Evolutionary conservation across 2,888 invertebrate species (phyloP), one percentile per base, ranked within the genome.

Genomic region (Xestoiulus laeticollis): DNA sequence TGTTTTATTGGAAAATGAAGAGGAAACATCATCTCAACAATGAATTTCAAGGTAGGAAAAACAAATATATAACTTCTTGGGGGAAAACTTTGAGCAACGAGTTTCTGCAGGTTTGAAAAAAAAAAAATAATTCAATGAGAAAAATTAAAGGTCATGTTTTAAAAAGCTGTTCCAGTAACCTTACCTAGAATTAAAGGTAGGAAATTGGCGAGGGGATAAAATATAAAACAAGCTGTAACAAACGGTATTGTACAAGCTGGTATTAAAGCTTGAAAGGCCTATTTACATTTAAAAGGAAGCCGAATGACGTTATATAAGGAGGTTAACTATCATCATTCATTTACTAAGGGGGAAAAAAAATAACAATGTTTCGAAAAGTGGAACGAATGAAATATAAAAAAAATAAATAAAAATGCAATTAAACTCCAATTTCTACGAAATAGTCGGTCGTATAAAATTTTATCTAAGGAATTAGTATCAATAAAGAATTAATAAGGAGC

Each of bases 311-410:
- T 59, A 59, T 59, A 59, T 59, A 59, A 59, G 59, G n/a, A 59
- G 59, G 59, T 59, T 59, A 59, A 59, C 59, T n/a, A 59, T 59
- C 59, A n/a, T 59, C n/a, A 26, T 68, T 68, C 68, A 22, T 10
- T 26, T n/a, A 16, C 16, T 5, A 22, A 26, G n/a, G n/a, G 26
- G 68, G n/a, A 59, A 19, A 6, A 16, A 53, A 53, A 53, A 53
- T 16, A 53, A 59, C 16, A 16, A 48, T 16, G 16, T 16, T n/a
- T 59, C 19, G 2, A 59, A 48, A 48, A 59, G 59, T 59, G n/a
- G 59, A 59, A 59, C 59, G 59, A 59, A n/a, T n/a, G 59, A 59
- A 59, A 59, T 59, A n/a, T 59, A 6, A n/a, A n/a, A 59, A 59
- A n/a, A 43, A 43, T 43, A 43, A 8, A 43, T 12, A 43, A 43